These are phyloP conservation scores for Semnornis frantzii DNA, from an alignment of 2,113 vertebrate species.

Conservation along the genomic window DNA sequence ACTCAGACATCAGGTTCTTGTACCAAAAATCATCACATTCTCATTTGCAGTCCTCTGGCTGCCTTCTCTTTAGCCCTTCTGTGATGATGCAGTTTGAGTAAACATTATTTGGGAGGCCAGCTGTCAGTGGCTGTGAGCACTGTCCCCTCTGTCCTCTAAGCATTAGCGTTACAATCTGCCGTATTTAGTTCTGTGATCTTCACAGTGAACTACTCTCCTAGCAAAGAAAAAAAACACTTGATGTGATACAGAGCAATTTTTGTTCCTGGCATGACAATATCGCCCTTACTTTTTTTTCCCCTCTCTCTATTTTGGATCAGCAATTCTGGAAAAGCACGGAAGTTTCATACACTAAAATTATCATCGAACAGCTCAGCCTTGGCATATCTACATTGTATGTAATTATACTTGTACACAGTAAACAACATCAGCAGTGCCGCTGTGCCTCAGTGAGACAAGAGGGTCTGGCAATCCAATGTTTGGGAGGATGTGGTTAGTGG, in stretches of 20 bases:
- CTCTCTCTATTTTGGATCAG: background rate
- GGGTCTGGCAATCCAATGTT: background rate
- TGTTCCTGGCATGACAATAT: background rate
- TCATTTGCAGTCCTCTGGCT: background rate
- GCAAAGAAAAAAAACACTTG: background rate
- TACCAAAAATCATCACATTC: background rate
- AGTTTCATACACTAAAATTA: background rate
- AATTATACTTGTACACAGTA: background rate
- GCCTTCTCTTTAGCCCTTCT: background rate
- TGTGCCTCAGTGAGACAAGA: background rate
- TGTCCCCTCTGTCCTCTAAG: background rate
- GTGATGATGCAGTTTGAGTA: background rate
- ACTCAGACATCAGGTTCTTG: background rate
- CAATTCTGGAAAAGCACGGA: background rate
- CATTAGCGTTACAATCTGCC: background rate
- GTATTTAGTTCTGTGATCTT: background rate
- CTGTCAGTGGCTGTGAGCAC: background rate
- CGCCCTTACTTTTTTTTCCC: background rate
- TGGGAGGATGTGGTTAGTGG: conserved; percentile 20
- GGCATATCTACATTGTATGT: background rate
- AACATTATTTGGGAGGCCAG: background rate
- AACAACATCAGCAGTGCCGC: background rate
- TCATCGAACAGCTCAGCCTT: background rate
- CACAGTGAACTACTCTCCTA: background rate
- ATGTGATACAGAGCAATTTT: background rate